Evolutionary conservation across 2,888 invertebrate genomes (phyloP).

Genomic region (Aplocera efformata): DNA sequence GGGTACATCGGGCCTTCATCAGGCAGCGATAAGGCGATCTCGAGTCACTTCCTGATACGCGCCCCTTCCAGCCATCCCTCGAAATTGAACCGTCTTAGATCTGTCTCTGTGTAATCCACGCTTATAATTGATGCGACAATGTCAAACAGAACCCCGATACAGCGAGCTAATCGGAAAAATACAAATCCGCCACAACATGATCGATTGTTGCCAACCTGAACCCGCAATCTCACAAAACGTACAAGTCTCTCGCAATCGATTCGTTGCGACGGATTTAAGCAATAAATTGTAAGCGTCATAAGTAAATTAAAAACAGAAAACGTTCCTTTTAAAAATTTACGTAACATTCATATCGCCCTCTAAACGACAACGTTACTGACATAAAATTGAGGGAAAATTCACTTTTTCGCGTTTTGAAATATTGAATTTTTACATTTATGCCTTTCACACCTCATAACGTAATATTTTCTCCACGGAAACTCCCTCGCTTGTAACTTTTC

Average conservation of each 20-base stretch:
- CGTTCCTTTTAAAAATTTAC: slow-evolving; percentile 20
- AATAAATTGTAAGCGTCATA: background rate
- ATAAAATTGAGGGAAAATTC: slow-evolving; percentile 63
- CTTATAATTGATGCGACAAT: slow-evolving; percentile 79
- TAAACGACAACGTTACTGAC: slow-evolving; percentile 57
- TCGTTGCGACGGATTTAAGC: slow-evolving; percentile 9
- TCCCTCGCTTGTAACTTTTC: slow-evolving; percentile 67
- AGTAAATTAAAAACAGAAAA: slow-evolving; percentile 8
- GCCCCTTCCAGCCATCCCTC: slow-evolving; percentile 41
- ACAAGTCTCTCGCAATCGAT: slow-evolving; percentile 27
- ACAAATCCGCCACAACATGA: slow-evolving; percentile 70
- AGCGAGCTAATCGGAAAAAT: slow-evolving; percentile 73
- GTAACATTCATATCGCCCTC: slow-evolving; percentile 35
- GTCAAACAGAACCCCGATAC: slow-evolving; percentile 70
- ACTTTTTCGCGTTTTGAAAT: slow-evolving; percentile 64
- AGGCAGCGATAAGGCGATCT: slow-evolving; percentile 55
- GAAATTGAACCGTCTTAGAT: slow-evolving; percentile 76
- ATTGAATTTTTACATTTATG: slow-evolving; percentile 80
- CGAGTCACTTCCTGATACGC: slow-evolving; percentile 60
- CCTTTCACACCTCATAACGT: slow-evolving; percentile 80
- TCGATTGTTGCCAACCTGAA: slow-evolving; percentile 56
- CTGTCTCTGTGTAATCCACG: slow-evolving; percentile 74
- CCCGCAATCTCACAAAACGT: slow-evolving; percentile 28
- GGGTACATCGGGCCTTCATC: slow-evolving; percentile 49
- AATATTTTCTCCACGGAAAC: slow-evolving; percentile 69